Conservation (phyloP, 2,797 vertebrate species). For the Muscicapa striata region DNA sequence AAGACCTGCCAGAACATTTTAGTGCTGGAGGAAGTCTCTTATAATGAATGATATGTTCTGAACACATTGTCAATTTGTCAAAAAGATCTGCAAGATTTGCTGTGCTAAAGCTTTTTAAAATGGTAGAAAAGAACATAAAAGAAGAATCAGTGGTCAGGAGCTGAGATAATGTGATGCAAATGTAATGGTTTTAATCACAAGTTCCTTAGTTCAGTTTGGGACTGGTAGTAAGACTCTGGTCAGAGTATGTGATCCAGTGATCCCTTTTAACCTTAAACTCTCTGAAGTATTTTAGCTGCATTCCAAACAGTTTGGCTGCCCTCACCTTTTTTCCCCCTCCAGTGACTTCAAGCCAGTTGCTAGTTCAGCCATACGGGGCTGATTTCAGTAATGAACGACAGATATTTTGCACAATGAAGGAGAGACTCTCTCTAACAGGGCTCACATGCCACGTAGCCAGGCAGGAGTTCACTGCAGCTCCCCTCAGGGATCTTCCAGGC, state of each 20-base stretch:
- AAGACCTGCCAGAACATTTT: background rate
- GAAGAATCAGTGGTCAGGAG: background rate
- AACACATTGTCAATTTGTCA: background rate
- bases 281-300: background rate
- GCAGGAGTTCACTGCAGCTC: background rate
- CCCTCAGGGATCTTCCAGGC: background rate
- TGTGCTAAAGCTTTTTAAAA: background rate
- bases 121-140: background rate
- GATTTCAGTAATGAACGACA: background rate
- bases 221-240: background rate
- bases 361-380: background rate
- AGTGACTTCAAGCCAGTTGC: background rate
- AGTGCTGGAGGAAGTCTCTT: background rate
- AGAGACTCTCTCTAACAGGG: background rate
- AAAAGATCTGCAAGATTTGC: background rate
- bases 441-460: accelerated
- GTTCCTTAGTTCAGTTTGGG: background rate
- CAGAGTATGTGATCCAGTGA: background rate
- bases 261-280: background rate
- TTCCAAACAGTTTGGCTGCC: background rate
- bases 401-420: background rate
- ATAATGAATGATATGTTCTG: background rate
- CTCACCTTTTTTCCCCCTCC: background rate
- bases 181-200: background rate
- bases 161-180: background rate